phyloP scores from a whole-genome alignment of 2,797 vertebrate genomes.

The Paguma larvata region DNA sequence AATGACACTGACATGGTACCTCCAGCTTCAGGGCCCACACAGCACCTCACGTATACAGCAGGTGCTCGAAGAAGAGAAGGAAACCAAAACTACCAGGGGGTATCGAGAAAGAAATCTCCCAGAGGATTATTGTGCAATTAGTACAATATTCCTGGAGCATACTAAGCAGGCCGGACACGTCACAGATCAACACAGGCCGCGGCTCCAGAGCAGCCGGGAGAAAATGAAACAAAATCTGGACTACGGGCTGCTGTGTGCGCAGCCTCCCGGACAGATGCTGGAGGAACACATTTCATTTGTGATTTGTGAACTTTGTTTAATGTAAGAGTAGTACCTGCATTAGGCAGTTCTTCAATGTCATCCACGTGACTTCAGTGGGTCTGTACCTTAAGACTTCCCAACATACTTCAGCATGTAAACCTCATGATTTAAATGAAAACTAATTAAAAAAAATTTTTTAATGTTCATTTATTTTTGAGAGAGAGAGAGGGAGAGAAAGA shows the following conservation, averaged over 20 bases:
- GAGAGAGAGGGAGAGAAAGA: too few species aligned
- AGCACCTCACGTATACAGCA: slow-evolving; percentile 6
- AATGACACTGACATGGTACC: background rate
- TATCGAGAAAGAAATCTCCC: slow-evolving; percentile 47
- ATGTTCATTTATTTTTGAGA: too few species aligned
- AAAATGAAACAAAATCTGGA: slow-evolving; percentile 57
- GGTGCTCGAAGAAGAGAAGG: slow-evolving; percentile 27
- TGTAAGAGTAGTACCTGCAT: background rate
- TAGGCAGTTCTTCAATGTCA: background rate
- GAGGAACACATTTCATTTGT: background rate
- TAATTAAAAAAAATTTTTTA: background rate
- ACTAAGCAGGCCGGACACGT: slow-evolving; percentile 48
- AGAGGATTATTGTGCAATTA: slow-evolving; percentile 44
- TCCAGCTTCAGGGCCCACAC: background rate
- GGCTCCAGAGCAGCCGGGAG: background rate
- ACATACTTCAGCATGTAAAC: background rate
- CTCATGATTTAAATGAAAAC: slow-evolving; percentile 30
- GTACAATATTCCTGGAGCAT: slow-evolving; percentile 36
- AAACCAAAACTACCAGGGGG: slow-evolving; percentile 53
- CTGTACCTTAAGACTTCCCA: slow-evolving; percentile 38
- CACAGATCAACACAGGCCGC: background rate
- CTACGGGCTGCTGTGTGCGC: background rate
- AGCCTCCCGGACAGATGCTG: background rate
- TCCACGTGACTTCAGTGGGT: background rate
- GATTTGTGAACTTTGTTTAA: background rate